Base-by-base conservation (phyloP, 2,113 vertebrate genomes). In the Cyanistes caeruleus region DNA sequence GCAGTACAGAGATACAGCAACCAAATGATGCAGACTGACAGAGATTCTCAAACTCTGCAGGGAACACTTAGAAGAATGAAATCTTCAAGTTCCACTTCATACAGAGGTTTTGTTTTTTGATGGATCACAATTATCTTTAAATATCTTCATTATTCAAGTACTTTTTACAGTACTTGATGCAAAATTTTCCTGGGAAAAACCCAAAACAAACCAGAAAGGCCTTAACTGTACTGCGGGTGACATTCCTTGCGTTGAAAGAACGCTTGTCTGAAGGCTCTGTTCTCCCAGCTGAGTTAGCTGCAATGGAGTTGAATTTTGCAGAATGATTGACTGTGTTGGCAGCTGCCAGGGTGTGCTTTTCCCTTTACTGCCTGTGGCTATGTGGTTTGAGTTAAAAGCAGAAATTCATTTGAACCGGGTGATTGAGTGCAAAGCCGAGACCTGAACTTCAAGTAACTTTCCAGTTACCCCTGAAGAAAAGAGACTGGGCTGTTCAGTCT, bases 331-430 rank as follows among this genome's bases (percentile, higher is more conserved):
- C 69, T 79, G 46, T 19, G 37, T 10, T 95, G 85, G 92, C 91
- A 95, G 84, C 75, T 95, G 84, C 58, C 59, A 84, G 79, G 33
- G 35, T 76, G 65, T 83, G 76, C 60, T 90, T 88, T 77, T 70
- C 48, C 76, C 73, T 87, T 56, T 39, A 39, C 33, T 28, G 52
- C 68, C 30, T 0, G 0, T 53, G 78, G 87, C 89, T 78, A 4
- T 68, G 69, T 53, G 35, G 73, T 63, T 69, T 64, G 43, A 86
- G 88, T 75, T 95, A 65, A 94, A 93, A 94, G 91, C 78, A 88
- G 53, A 87, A 91, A 72, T 62, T 72, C 20, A 33, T 89, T 94
- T 4, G 8, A 68, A 56, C 35, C 0, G 37, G 33, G 58, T 89
- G 82, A 94, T 62, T 67, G 69, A 88, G 43, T 63, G 55, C 78